A percentile compares a stretch with the other conserved stretches of the same genome.
Evolutionary conservation across 2,113 vertebrate species (phyloP).

Genomic region (Capricornis sumatraensis): DNA sequence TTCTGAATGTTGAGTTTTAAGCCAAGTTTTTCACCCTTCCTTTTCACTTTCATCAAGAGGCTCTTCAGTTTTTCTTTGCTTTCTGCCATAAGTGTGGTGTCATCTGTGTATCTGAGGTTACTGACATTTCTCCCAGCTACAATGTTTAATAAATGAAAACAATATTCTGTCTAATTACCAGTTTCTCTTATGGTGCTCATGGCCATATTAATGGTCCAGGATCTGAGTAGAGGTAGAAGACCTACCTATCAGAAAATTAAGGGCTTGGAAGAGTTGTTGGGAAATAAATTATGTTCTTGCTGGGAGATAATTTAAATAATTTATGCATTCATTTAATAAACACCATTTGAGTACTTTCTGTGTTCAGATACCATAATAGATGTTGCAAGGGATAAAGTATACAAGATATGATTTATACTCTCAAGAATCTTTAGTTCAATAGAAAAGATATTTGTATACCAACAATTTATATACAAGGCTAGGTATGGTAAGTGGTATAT

Average conservation of each 20-base stretch:
- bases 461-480: background rate
- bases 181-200: background rate
- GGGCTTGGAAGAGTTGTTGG: background rate
- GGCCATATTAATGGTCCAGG: background rate
- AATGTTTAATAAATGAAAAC: background rate
- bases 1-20: background rate
- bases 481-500: background rate
- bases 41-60: background rate
- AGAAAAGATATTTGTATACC: background rate
- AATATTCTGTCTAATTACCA: background rate
- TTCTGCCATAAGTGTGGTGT: background rate
- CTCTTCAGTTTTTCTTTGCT: background rate
- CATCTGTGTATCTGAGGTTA: background rate
- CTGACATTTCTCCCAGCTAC: background rate
- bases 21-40: background rate
- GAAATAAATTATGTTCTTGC: background rate
- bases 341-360: background rate
- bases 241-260: background rate
- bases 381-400: background rate
- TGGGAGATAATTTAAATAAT: background rate
- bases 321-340: conserved; percentile 22
- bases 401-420: background rate
- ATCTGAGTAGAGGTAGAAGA: background rate
- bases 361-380: background rate
- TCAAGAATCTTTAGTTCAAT: background rate